Conservation (phyloP, 2,888 invertebrate genomes). For the Perithous albicinctus region DNA sequence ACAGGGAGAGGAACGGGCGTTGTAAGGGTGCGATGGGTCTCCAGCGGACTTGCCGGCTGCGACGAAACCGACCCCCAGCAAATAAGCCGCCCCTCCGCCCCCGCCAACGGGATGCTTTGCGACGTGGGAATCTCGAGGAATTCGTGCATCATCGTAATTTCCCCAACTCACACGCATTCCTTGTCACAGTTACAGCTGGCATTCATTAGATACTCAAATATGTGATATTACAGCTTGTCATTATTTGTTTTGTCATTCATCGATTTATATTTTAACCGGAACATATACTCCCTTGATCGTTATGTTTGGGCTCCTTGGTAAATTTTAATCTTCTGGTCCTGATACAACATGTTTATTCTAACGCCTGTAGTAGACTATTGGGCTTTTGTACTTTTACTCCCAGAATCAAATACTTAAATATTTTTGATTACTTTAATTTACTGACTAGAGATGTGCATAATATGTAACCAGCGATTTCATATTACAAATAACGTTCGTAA, state of each 20-base stretch:
- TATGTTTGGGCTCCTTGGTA: not conserved
- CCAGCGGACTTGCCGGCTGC: conserved; percentile 69
- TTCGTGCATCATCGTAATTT: conserved; percentile 65
- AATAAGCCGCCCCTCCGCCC: not conserved
- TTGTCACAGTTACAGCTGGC: conserved; percentile 47
- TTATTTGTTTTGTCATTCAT: not conserved
- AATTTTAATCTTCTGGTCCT: not conserved
- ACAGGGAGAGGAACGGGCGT: conserved; percentile 33
- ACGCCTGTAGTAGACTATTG: no score
- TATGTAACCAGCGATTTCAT: no score
- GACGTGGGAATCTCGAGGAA: conserved; percentile 71
- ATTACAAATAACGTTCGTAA: no score
- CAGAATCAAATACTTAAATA: no score
- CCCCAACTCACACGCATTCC: conserved; percentile 55
- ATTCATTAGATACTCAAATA: conserved; percentile 38
- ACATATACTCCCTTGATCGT: not conserved
- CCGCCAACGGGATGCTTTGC: conserved; percentile 58
- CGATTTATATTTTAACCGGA: not conserved
- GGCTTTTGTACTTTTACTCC: no score
- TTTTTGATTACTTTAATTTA: no score
- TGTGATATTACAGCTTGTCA: conserved; percentile 14
- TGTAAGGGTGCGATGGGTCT: conserved; percentile 54
- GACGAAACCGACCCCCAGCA: conserved; percentile 61
- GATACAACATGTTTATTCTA: not conserved
- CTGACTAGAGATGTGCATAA: no score